Percentiles rank a stretch among this genome's conserved stretches.
These are phyloP conservation scores for Telmatochromis brichardi DNA, from an alignment of 2,113 vertebrate genomes.

Conservation along the genomic window DNA sequence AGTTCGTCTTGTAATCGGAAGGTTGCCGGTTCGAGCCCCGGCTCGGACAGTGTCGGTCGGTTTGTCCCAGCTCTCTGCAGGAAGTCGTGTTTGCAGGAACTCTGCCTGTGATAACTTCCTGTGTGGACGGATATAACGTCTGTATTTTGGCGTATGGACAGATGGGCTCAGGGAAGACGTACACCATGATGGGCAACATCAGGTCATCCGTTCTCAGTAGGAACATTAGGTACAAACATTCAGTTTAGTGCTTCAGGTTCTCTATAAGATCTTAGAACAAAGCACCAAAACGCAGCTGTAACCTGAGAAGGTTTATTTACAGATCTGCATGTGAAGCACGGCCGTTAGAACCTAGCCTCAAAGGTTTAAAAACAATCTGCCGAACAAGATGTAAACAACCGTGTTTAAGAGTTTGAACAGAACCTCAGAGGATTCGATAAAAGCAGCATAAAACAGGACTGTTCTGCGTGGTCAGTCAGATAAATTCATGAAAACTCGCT, in stretches of 20 bases:
- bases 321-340: neutral
- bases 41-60: no score
- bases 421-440: neutral
- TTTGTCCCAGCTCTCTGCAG: conserved; percentile 1
- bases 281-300: neutral
- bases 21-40: no score
- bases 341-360: neutral
- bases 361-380: rapidly evolving
- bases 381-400: rapidly evolving
- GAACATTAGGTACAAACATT: neutral
- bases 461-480: neutral
- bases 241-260: neutral
- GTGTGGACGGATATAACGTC: conserved; percentile 62
- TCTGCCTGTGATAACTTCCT: conserved; percentile 56
- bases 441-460: neutral
- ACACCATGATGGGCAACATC: conserved; percentile 57
- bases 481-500: neutral
- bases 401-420: neutral
- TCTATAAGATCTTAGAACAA: neutral
- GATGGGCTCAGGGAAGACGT: neutral
- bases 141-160: conserved; percentile 58
- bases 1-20: no score
- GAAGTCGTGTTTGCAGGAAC: conserved; percentile 61
- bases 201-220: conserved; percentile 16
- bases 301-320: neutral